Base-by-base conservation (phyloP, 2,888 invertebrate species). In the Orthosia gothica region DNA sequence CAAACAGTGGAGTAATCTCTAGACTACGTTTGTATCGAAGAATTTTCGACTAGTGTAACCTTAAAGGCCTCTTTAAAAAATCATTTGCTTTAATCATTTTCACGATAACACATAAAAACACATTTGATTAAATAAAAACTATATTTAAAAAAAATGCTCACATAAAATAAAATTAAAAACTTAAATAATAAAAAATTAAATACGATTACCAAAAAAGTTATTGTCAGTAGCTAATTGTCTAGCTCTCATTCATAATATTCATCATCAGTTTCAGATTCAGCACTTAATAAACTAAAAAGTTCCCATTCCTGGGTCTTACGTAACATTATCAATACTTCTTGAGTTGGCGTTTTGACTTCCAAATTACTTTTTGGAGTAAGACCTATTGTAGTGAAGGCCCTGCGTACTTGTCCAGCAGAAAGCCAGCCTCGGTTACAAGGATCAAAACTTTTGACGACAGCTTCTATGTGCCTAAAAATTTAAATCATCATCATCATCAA, bases 371-470 rank as follows among this genome's bases (percentile, higher is more conserved):
- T 82, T 40, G 88, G 84, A 67, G 87, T 87, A 11, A 96, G 89
- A 12, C 94, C 95, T n/a, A 96, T 79, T 2, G 94, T 94, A 23
- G 82, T 78, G 79, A 90, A 94, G 7, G 93, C 91, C 70, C 94
- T 91, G 7, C 92, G 92, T 18, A 94, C 88, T 92, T 96, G 96
- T n/a, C 93, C 94, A 26, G 90, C 82, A 73, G 89, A 93, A 58
- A 96, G 76, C 95, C 95, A 96, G 23, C 96, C 96, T 23, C 95
- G 91, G 70, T 93, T 87, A 23, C 94, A 91, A 2, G 96, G 96
- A 82, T 96, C 96, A 88, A 96, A 96, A 86, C 96, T 96, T 86
- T 93, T 95, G 2, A 96, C 86, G 16, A 95, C 87, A 15, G 95
- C 95, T 87, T 94, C 89, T 61, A 96, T 77, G 77, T 96, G 96